Conservation (phyloP, 2,113 vertebrate species). For the Ascaphus truei region DNA sequence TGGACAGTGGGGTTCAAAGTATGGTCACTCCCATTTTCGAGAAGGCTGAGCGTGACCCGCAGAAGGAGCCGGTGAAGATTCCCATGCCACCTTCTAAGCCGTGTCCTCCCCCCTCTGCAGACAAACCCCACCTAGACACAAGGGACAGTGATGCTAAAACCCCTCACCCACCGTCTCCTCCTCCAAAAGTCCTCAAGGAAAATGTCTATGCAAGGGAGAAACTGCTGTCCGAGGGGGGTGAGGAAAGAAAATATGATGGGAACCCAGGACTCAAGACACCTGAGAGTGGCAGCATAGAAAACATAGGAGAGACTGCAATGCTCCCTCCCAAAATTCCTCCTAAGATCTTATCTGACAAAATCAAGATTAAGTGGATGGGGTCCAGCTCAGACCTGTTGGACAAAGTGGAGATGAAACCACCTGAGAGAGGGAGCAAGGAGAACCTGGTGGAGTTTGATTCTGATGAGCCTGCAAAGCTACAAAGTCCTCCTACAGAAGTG, state of each 20-base stretch:
- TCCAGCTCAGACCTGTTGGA: conserved; percentile 29
- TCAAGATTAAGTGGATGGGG: conserved; percentile 65
- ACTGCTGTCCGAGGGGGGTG: conserved; percentile 33
- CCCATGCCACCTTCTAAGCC: conserved; percentile 38
- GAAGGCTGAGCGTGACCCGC: conserved; percentile 25
- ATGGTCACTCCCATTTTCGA: conserved; percentile 20
- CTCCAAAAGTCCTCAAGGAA: conserved; percentile 64
- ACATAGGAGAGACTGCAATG: conserved; percentile 33
- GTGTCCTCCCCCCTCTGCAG: conserved; percentile 30
- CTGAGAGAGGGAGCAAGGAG: conserved; percentile 31
- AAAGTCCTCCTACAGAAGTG: conserved; percentile 50
- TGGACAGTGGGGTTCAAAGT: conserved; percentile 56
- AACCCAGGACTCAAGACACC: conserved; percentile 5
- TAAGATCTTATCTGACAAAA: conserved; percentile 50
- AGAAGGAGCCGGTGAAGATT: conserved; percentile 39
- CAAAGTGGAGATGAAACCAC: conserved; percentile 27
- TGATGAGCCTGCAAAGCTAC: conserved; percentile 47
- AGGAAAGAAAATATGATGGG: conserved; percentile 30
- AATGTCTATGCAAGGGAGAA: conserved; percentile 49
- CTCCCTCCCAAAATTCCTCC: conserved; percentile 41
- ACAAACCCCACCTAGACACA: conserved; percentile 13
- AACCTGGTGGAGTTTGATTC: conserved; percentile 27
- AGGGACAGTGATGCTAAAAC: not conserved
- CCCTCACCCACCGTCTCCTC: conserved; percentile 32
- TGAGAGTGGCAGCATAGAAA: conserved; percentile 42